Percentiles rank a stretch among this genome's conserved stretches.
Evolutionary conservation across 1,140 invertebrate genomes (phyloP).

Genomic region (Araneus ventricosus): DNA sequence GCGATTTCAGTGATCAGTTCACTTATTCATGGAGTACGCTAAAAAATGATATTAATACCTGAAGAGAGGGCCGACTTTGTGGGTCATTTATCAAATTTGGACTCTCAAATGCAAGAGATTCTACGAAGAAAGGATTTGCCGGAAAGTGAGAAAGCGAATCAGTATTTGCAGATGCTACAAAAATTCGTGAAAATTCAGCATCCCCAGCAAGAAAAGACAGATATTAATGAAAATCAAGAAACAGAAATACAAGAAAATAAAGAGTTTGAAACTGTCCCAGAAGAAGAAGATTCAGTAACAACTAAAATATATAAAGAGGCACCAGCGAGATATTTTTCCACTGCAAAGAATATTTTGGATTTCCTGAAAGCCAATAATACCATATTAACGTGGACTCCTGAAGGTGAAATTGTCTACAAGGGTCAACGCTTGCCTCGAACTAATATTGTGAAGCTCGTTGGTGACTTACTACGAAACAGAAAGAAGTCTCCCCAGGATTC

Average conservation of each 20-base stretch:
- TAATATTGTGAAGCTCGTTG: no score
- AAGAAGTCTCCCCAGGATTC: no score
- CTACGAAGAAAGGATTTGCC: no score
- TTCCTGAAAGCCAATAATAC: neutral
- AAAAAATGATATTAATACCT: no score
- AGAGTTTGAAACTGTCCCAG: accelerated
- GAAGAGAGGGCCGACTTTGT: no score
- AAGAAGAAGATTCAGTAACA: neutral
- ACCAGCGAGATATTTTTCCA: neutral
- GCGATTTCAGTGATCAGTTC: no score
- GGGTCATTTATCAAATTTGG: no score
- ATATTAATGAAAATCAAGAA: neutral
- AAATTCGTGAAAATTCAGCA: neutral
- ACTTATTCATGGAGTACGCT: no score
- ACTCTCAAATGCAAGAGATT: no score
- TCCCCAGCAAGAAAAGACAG: neutral
- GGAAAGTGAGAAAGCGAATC: no score
- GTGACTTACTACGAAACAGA: no score
- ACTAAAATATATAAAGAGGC: neutral
- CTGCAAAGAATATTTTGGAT: neutral
- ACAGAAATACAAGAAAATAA: neutral
- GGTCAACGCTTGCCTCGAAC: no score
- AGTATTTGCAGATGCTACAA: slow-evolving; percentile 28
- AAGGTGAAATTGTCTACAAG: neutral
- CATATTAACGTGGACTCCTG: neutral